Percentiles rank a stretch among this genome's conserved stretches.
These are phyloP conservation scores for Ranitomeya variabilis DNA, from an alignment of 2,113 vertebrate species.

Conservation along the genomic window DNA sequence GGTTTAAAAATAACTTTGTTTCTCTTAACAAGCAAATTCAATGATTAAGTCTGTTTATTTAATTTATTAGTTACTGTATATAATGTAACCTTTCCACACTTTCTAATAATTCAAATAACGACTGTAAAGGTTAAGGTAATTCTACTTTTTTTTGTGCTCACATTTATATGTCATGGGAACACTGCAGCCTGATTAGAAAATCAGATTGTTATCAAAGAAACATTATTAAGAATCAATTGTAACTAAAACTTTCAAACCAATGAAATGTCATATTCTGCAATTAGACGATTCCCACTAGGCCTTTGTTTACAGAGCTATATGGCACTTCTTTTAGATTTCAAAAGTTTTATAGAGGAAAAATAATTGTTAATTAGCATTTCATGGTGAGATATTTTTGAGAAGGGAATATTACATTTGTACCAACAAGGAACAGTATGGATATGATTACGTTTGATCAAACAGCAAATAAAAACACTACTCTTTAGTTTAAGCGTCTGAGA, in stretches of 20 bases:
- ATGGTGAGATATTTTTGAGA: not conserved
- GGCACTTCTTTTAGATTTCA: not conserved
- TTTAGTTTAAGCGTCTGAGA: not conserved
- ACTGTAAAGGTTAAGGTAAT: constrained; percentile 57
- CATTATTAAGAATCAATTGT: constrained; percentile 28
- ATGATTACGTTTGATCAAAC: not conserved
- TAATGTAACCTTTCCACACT: constrained; percentile 54
- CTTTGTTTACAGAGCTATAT: constrained; percentile 6
- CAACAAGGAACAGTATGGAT: not conserved
- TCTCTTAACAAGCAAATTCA: constrained; percentile 46
- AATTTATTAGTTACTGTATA: constrained; percentile 54
- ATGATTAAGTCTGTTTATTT: constrained; percentile 58
- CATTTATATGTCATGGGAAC: constrained; percentile 41
- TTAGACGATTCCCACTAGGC: not conserved
- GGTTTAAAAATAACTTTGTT: constrained; percentile 43
- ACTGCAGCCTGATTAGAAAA: constrained; percentile 18
- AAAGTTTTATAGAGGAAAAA: not conserved
- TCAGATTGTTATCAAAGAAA: constrained; percentile 23
- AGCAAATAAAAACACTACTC: not conserved
- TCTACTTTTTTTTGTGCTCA: constrained; percentile 18
- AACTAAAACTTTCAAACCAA: constrained; percentile 3
- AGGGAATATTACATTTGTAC: not conserved
- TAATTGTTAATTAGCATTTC: constrained; percentile 23
- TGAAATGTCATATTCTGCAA: constrained; percentile 34
- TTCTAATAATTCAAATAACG: constrained; percentile 43